Percentiles rank a stretch among this genome's conserved stretches.
phyloP scores from a whole-genome alignment of 2,888 invertebrate species.

The Corythucha ciliata region DNA sequence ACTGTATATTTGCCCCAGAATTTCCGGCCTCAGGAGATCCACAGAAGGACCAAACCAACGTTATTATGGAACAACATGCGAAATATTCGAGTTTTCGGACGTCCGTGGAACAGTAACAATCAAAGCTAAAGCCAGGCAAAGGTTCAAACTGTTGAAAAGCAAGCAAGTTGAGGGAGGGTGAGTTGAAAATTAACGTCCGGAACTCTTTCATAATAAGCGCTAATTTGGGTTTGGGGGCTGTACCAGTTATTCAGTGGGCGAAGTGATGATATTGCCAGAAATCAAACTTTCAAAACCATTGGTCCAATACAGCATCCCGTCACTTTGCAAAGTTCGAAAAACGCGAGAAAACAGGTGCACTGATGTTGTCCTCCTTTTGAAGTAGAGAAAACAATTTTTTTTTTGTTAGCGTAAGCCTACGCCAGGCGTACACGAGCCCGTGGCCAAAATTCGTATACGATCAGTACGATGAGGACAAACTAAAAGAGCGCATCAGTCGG shows the following conservation, averaged over 20 bases:
- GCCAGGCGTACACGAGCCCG: slow-evolving; percentile 42
- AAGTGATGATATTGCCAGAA: slow-evolving; percentile 26
- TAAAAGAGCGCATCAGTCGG: slow-evolving; percentile 42
- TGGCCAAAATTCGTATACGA: slow-evolving; percentile 61
- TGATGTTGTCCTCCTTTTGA: not conserved
- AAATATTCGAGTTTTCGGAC: slow-evolving; percentile 53
- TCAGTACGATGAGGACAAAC: slow-evolving; percentile 49
- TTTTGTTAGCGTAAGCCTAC: not conserved
- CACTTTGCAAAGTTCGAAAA: slow-evolving; percentile 13
- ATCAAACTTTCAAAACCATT: slow-evolving; percentile 24
- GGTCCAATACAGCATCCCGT: slow-evolving; percentile 7
- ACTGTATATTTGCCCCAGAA: slow-evolving; percentile 9
- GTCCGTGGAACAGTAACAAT: slow-evolving; percentile 46
- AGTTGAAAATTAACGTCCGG: slow-evolving; percentile 14
- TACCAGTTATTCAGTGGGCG: slow-evolving; percentile 17
- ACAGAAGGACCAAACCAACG: not conserved
- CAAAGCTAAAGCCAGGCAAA: slow-evolving; percentile 66
- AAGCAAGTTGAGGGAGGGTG: slow-evolving; percentile 20
- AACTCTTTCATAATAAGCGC: not conserved
- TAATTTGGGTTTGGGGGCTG: not conserved
- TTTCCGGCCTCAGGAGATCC: not conserved
- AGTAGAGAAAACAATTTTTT: not conserved
- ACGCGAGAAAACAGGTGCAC: slow-evolving; percentile 12
- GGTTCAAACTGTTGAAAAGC: slow-evolving; percentile 53
- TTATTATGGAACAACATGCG: slow-evolving; percentile 55